Evolutionary conservation across 2,888 invertebrate genomes (phyloP), one percentile per base, ranked within the genome.

Genomic region (Meiosimyza decipiens): DNA sequence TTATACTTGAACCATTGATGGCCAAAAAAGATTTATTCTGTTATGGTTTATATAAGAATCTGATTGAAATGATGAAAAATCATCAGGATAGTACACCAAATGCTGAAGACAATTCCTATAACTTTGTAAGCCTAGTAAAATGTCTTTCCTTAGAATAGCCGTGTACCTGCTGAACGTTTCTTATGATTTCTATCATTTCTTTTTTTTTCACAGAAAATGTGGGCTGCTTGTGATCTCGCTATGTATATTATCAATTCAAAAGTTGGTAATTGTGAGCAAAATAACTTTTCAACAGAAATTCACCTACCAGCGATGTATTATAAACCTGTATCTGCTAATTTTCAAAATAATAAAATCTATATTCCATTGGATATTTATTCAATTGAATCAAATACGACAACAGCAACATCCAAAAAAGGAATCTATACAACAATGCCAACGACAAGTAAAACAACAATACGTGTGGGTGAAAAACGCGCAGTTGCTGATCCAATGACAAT

Each of bases 171-270:
- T 12, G n/a, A 6, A 16, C 16, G 33, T 9, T 4, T 28, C 4
- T 71, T 52, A 71, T 6, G 33, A n/a, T 71, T 59, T 28, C 2
- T 3, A 28, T 28, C 28, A 28, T 28, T 28, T 22, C 22, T 50
- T 50, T 69, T 64, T 13, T n/a, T 66, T 28, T 72, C 40, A 49
- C 87, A 98, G 96, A 98, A 97, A 94, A 88, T 99, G 85, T 99
- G 98, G 94, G 95, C 98, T 47, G 92, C 96, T 70, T 98, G 98
- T 89, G 99, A 99, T 89, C 89, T 99, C 77, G 95, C 97, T 16
- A 92, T 97, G 89, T 94, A 95, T 65, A 90, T 99, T 81, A 92
- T 99, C 79, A 91, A 95, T 88, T 91, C 95, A 72, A 96, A 96
- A 84, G 93, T 95, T 65, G 91, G 92, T 70, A 94, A 92, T 84